These are phyloP conservation scores for Drosophila sturtevanti DNA, from an alignment of 1,140 invertebrate species.

Conservation along the genomic window DNA sequence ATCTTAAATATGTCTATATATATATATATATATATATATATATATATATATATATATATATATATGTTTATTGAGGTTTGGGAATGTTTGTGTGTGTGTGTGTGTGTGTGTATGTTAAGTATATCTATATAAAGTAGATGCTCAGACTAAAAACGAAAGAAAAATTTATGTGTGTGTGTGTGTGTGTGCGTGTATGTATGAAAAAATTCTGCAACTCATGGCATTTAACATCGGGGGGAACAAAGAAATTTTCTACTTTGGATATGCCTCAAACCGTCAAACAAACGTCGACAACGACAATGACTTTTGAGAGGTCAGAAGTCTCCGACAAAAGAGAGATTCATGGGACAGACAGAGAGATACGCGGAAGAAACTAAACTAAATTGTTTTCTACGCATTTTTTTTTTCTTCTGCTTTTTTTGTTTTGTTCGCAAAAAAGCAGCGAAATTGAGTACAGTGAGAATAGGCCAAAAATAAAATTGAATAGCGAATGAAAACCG, in stretches of 20 bases:
- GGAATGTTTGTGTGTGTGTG: too few species aligned
- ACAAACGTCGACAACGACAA: neutral
- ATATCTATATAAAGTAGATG: conserved; percentile 32
- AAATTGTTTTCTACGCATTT: conserved; percentile 55
- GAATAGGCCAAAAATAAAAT: conserved; percentile 15
- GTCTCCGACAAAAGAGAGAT: neutral
- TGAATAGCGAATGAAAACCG: conserved; percentile 38
- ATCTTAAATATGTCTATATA: neutral
- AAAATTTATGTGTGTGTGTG: neutral
- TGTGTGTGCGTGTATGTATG: neutral
- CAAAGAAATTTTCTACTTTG: conserved; percentile 72
- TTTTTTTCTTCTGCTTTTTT: too few species aligned
- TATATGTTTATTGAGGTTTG: neutral
- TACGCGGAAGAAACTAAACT: conserved; percentile 22
- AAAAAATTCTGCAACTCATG: conserved; percentile 67
- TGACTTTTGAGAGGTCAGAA: conserved; percentile 8
- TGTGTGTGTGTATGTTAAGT: neutral
- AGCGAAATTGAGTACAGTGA: conserved; percentile 40
- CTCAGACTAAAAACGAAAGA: conserved; percentile 41
- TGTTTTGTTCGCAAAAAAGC: conserved; percentile 50
- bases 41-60: neutral
- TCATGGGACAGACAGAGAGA: neutral
- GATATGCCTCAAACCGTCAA: conserved; percentile 39
- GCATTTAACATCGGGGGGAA: conserved; percentile 61
- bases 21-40: conserved; percentile 7